Evolutionary conservation across 2,113 vertebrate genomes (phyloP), one percentile per base, ranked within the genome.

Genomic region (Tragelaphus scriptus): DNA sequence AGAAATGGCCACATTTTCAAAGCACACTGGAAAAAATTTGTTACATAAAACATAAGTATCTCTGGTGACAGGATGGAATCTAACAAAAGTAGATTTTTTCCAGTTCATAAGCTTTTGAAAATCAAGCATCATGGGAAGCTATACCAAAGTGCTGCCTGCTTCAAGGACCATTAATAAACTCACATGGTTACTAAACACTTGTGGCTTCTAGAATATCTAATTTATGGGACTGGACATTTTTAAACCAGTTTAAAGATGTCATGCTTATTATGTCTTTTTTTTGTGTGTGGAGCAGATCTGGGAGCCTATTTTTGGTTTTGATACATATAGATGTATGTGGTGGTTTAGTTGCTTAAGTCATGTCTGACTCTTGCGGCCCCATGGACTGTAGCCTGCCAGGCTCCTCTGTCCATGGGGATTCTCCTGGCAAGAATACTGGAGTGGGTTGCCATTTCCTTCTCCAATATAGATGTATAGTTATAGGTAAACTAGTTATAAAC

Each of bases 271-370:
- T 71, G 40, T 77, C 21, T 44, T 44, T 12, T 88, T 87, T 85
- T 12, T 58, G 40, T 79, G 1, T 61, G 53, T 79, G 11, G 13
- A 85, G 40, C 28, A 36, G 58, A 91, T 90, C 16, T 81, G 55
- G 86, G 32, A 86, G 44, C 10, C 85, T 95, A 30, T n/a, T 97
- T 97, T 96, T 96, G 32, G 61, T 94, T 90, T 92, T 86, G 36
- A 81, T 86, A 71, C 26, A 85, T n/a, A 21, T 2, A 93, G 21
- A 90, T 55, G 26, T 44, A 80, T 25, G 7, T 16, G 61, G 30
- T 65, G 61, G 30, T 65, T 65, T 32, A 65, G 30, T 65, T 0
- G 14, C 61, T 65, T 32, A 32, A 65, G 61, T 65, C 7, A 0
- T 32, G 30, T 65, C 30, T 1, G 3, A 32, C 61, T 65, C 61